Conservation (phyloP, 1,140 invertebrate species). For the Trichomalopsis sarcophagae region DNA sequence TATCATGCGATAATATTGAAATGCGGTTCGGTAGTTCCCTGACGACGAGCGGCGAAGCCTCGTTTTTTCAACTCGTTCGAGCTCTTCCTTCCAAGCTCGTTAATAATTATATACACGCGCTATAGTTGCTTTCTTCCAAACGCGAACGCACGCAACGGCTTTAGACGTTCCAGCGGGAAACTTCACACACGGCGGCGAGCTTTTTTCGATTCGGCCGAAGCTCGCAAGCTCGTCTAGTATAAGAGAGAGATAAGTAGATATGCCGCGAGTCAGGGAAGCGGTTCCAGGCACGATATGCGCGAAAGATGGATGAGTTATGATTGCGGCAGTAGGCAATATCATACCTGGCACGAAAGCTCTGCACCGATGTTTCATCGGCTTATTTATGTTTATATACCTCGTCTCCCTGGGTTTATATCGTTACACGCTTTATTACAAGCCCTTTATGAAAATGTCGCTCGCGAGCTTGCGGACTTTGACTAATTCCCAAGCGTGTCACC, state of each 20-base stretch:
- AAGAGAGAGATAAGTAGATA: neutral
- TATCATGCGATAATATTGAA: conserved; percentile 72
- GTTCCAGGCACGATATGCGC: conserved; percentile 40
- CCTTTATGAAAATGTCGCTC: neutral
- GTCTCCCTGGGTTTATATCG: neutral
- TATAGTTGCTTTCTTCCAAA: no score
- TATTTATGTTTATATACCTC: neutral
- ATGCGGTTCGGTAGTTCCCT: conserved; percentile 64
- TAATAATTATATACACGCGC: no score
- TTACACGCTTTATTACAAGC: neutral
- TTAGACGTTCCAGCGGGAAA: neutral
- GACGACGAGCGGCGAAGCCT: conserved; percentile 57
- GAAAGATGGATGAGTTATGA: conserved; percentile 48
- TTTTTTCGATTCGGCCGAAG: no score
- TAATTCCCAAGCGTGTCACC: neutral
- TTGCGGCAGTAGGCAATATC: conserved; percentile 17
- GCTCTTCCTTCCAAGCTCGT: neutral
- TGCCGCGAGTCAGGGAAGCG: neutral
- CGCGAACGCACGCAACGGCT: neutral
- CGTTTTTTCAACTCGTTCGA: neutral
- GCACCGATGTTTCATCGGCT: neutral
- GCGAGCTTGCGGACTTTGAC: neutral
- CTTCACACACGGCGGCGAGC: no score
- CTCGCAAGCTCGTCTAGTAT: no score
- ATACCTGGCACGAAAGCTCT: conserved; percentile 38